Conservation (phyloP, 2,797 vertebrate genomes). For the Siniperca scherzeri region DNA sequence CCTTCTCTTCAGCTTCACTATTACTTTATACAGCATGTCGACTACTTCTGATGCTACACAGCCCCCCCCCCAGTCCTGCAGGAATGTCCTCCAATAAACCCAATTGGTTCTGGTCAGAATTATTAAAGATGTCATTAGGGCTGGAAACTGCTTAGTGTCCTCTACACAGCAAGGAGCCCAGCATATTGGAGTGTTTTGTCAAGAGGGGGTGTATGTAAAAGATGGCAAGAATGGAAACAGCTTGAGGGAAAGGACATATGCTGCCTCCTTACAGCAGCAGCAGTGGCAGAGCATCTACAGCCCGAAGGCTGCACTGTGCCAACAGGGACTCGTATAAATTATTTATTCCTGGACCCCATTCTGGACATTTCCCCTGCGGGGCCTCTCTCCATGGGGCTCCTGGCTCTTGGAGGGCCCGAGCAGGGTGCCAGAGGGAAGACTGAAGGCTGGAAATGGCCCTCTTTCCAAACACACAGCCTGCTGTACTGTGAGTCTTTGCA, state of each 20-base stretch:
- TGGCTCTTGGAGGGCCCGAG: constrained; percentile 39
- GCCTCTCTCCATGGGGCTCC: constrained; percentile 41
- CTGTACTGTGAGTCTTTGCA: constrained; percentile 29
- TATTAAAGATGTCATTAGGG: constrained; percentile 66
- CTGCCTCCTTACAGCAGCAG: constrained; percentile 48
- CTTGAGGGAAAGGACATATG: constrained; percentile 70
- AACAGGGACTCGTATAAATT: constrained; percentile 65
- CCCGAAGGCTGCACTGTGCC: constrained; percentile 63
- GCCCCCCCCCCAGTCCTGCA: constrained; percentile 29
- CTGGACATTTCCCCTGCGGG: constrained; percentile 57
- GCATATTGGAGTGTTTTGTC: constrained; percentile 35
- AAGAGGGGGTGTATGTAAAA: constrained; percentile 31
- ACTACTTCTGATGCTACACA: constrained; percentile 57
- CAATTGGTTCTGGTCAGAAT: constrained; percentile 71
- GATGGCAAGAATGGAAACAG: constrained; percentile 66
- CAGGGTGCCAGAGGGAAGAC: constrained; percentile 47
- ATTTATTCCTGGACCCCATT: constrained; percentile 70
- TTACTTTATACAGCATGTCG: constrained; percentile 52
- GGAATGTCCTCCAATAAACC: constrained; percentile 76
- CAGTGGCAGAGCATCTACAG: constrained; percentile 55
- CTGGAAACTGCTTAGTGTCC: constrained; percentile 65
- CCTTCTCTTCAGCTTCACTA: constrained; percentile 45
- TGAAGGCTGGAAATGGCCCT: constrained; percentile 38
- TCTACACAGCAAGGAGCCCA: constrained; percentile 17
- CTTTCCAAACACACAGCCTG: constrained; percentile 17